phyloP scores from a whole-genome alignment of 2,888 invertebrate genomes.

The Dryomyza anilis region DNA sequence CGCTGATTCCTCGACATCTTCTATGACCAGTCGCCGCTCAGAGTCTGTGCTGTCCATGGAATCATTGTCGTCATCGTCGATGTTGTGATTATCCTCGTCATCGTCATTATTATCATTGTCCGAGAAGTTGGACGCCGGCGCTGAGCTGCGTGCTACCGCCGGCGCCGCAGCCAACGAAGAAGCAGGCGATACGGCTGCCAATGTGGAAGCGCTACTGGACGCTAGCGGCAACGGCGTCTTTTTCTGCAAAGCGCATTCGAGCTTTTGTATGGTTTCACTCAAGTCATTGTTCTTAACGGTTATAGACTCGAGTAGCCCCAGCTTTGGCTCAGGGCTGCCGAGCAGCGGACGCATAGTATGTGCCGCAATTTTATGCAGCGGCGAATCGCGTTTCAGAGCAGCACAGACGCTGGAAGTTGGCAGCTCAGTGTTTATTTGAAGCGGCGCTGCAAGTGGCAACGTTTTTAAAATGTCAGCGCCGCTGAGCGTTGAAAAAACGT shows the following conservation, averaged over 20 bases:
- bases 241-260: constrained; percentile 61
- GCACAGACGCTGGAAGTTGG: constrained; percentile 24
- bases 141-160: constrained; percentile 43
- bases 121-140: constrained; percentile 53
- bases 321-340: constrained; percentile 55
- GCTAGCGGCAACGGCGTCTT: constrained; percentile 47
- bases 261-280: constrained; percentile 69
- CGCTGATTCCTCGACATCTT: constrained; percentile 59
- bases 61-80: too few relatives aligned
- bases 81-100: too few relatives aligned
- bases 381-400: not conserved
- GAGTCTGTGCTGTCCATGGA: constrained; percentile 71
- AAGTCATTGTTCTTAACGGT: constrained; percentile 66
- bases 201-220: constrained; percentile 24
- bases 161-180: constrained; percentile 25
- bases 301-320: constrained; percentile 57
- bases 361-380: not conserved
- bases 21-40: constrained; percentile 68
- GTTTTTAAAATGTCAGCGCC: too few relatives aligned
- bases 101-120: too few relatives aligned
- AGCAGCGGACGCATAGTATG: constrained; percentile 43
- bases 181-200: constrained; percentile 40
- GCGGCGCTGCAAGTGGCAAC: constrained; percentile 49
- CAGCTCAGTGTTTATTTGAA: constrained; percentile 50
- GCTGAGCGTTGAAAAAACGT: too few relatives aligned